Percentiles rank a stretch among this genome's conserved stretches.
These are phyloP conservation scores for Arremon aurantiirostris DNA, from an alignment of 2,797 vertebrate species.

Conservation along the genomic window DNA sequence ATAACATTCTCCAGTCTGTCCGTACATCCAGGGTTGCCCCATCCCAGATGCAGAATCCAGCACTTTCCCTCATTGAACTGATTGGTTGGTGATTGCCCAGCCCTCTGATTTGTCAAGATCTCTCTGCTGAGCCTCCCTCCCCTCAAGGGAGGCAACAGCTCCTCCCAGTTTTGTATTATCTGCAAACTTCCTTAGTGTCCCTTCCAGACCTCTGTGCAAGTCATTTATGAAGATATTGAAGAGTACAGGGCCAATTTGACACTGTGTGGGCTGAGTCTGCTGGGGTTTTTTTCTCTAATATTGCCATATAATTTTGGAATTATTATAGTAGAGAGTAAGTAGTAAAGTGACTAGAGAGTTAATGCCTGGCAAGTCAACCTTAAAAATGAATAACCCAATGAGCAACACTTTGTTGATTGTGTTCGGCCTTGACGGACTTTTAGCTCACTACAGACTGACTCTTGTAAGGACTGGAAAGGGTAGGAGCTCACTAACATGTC, in stretches of 20 bases:
- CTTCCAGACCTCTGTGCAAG: not conserved
- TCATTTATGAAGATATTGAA: not conserved
- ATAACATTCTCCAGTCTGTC: not conserved
- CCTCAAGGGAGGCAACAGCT: not conserved
- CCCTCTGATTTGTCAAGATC: fast-evolving
- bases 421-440: not conserved
- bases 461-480: not conserved
- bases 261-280: not conserved
- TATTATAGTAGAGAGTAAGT: not conserved
- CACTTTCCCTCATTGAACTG: not conserved
- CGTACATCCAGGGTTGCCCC: fast-evolving
- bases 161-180: not conserved
- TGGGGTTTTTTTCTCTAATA: not conserved
- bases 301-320: not conserved
- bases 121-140: not conserved
- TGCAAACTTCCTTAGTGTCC: not conserved
- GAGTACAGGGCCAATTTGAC: too few species aligned
- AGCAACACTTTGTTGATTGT: not conserved
- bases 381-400: not conserved
- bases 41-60: not conserved
- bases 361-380: not conserved
- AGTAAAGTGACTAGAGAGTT: not conserved
- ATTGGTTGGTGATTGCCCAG: not conserved
- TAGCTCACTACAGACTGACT: not conserved
- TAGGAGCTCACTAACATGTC: not conserved